Conservation (phyloP, 2,888 invertebrate species). For the Scaptomyza parva region DNA sequence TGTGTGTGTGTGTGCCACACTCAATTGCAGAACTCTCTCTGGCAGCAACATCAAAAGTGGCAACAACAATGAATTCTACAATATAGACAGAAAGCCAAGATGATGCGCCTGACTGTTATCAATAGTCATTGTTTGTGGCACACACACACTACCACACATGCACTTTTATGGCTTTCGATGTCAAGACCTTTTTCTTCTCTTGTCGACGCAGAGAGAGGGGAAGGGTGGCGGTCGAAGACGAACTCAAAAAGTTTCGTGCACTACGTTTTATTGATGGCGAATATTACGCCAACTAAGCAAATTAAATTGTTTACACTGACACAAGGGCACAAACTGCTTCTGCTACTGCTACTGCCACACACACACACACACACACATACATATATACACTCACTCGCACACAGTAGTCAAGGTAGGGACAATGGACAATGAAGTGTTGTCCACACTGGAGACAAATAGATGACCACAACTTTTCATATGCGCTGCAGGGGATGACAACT, state of each 20-base stretch:
- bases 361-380: neutral
- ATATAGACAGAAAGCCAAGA: constrained; percentile 40
- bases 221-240: neutral
- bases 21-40: constrained; percentile 51
- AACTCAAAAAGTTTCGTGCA: constrained; percentile 26
- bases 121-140: constrained; percentile 69
- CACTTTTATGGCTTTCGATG: constrained; percentile 5
- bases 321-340: constrained; percentile 24
- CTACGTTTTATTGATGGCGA: constrained; percentile 73
- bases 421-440: constrained; percentile 45
- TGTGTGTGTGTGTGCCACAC: constrained; percentile 46
- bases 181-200: constrained; percentile 32
- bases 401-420: constrained; percentile 54
- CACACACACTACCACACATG: constrained; percentile 1
- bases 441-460: constrained; percentile 52
- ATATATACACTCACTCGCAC: constrained; percentile 26
- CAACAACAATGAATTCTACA: constrained; percentile 21
- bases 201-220: neutral
- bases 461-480: constrained; percentile 53
- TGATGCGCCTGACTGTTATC: constrained; percentile 50
- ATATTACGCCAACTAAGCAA: constrained; percentile 80
- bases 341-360: constrained; percentile 8
- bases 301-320: constrained; percentile 78
- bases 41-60: constrained; percentile 24
- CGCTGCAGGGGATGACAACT: neutral